Evolutionary conservation across 2,113 vertebrate genomes (phyloP), one percentile per base, ranked within the genome.

Genomic region (Burhinus oedicnemus): DNA sequence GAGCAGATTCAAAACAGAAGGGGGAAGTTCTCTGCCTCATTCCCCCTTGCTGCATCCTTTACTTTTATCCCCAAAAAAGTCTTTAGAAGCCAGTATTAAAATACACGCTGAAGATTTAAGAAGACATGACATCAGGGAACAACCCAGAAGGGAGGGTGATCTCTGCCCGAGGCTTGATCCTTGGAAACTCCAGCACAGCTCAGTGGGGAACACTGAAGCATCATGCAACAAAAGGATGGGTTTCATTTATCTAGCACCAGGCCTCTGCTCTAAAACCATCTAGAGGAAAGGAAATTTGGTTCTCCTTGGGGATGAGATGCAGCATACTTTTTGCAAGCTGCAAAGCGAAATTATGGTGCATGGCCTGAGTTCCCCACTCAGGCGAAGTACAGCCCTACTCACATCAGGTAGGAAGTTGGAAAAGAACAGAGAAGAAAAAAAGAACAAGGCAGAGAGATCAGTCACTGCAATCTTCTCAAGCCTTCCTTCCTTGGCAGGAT

Each of bases 331-430:
- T 76, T 88, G 49, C 77, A 82, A 86, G 61, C 27, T 87, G 76
- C 51, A 42, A 61, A 93, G 80, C 1, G 0, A 71, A 81, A 68
- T n/a, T 27, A 68, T 2, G 36, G 52, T 40, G 79, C 15, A 11
- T 1, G 40, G 45, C 40, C 71, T 3, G n/a, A 79, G 38, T 23
- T 71, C 55, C 38, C 30, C 8, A 11, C 72, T 84, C 58, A 52
- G 36, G 70, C 23, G 69, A 65, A 89, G 25, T 26, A 65, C 34
- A 88, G 49, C 57, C 22, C 70, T 42, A 9, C 32, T 68, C 66
- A n/a, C 1, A 1, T 51, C 1, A 4, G 17, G 7, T 32, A 64
- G 0, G 0, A 61, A 58, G 30, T 1, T 27, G 34, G 54, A 69
- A 69, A 90, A 68, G 44, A 65, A 40, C 61, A 76, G 30, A 90